Evolutionary conservation across 1,140 invertebrate genomes (phyloP), one percentile per base, ranked within the genome.

Genomic region (Vanessa atalanta): DNA sequence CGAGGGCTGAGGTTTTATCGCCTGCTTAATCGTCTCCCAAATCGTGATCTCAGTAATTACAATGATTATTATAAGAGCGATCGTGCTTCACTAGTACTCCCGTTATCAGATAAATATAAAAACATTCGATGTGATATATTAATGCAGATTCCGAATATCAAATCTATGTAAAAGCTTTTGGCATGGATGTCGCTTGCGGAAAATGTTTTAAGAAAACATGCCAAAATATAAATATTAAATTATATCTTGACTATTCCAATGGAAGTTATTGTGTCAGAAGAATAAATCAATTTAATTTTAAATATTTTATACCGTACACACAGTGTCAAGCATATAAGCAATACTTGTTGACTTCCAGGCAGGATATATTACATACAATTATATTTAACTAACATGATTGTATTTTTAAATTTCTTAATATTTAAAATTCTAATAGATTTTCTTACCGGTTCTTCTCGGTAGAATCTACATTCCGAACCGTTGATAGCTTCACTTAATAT

Each of bases 11-110:
- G 86, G 87, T 85, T 89, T 89, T 91, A 92, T 92, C 90, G 90
- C 72, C 76, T 83, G 81, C 87, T 80, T 86, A 88, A 86, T 92
- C 90, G 89, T 91, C 90, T 92, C 83, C 79, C 74, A 80, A 83
- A 87, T 57, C 53, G 82, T 90, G 86, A 92, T 90, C 90, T 88
- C 76, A 75, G 83, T 91, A 92, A 90, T 90, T 92, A 88, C 83
- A 78, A 83, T 90, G 88, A 90, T 92, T 92, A 90, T 92, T 92
- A 89, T 90, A 80, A 85, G 79, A 80, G 75, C 74, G 75, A 83
- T 82, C 83, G 80, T 87, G 82, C 79, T 75, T 72, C 23, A 20
- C 20, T 57, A 3, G 16, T 53, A 53, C 20, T 57, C 16, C 53
- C 16, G 16, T 15, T 55, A 23, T 23, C 53, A 12, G 16, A 50